Evolutionary conservation across 2,113 vertebrate species (phyloP).

Genomic region (Platichthys flesus): DNA sequence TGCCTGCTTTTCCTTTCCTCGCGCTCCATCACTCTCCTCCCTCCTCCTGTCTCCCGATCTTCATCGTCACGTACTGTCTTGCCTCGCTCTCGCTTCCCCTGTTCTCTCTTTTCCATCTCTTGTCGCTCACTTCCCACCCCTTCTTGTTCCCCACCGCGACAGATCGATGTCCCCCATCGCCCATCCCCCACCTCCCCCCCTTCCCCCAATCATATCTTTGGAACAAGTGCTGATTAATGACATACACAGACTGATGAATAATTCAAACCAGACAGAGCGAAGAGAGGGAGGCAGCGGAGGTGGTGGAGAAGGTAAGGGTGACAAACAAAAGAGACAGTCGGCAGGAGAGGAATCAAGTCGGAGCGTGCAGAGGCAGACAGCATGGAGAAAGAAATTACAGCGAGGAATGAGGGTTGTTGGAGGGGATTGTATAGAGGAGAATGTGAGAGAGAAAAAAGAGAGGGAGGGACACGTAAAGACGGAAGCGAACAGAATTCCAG

Average conservation of each 20-base stretch:
- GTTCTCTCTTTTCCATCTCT: background rate
- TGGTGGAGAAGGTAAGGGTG: conserved; percentile 1
- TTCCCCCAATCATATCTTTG: conserved; percentile 76
- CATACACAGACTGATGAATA: conserved; percentile 82
- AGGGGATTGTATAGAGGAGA: conserved; percentile 49
- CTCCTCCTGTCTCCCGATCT: conserved; percentile 8
- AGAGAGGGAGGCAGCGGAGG: conserved; percentile 5
- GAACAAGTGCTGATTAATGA: conserved; percentile 89
- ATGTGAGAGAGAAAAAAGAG: conserved; percentile 17
- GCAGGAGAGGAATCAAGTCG: conserved; percentile 39
- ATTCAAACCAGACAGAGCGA: conserved; percentile 67
- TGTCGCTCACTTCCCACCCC: conserved; percentile 1
- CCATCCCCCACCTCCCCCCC: conserved; percentile 28
- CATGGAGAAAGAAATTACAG: conserved; percentile 52
- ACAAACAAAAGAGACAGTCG: conserved; percentile 46
- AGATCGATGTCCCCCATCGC: conserved; percentile 56
- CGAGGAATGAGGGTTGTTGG: conserved; percentile 35
- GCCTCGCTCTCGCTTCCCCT: background rate
- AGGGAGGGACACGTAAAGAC: conserved; percentile 19
- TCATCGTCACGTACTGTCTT: conserved; percentile 2
- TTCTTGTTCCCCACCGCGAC: conserved; percentile 30
- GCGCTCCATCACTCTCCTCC: conserved; percentile 13
- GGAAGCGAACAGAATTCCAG: conserved; percentile 37
- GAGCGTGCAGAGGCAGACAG: conserved; percentile 31
- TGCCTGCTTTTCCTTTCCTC: conserved; percentile 12